phyloP scores from a whole-genome alignment of 1,140 invertebrate genomes.

The Drosophila nasuta region DNA sequence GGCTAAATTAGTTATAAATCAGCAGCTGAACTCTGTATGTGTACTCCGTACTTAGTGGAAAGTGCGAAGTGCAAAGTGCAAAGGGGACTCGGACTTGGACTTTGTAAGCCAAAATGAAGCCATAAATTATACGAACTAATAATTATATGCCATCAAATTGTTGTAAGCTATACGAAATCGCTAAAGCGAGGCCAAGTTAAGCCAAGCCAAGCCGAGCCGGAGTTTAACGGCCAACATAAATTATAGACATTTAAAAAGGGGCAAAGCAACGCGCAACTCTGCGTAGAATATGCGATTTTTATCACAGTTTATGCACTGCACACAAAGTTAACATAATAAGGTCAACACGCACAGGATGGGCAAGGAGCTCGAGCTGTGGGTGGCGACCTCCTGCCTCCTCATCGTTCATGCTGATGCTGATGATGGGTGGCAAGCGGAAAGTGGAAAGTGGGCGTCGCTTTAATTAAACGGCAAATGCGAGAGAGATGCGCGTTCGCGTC shows the following conservation, averaged over 20 bases:
- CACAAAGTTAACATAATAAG: constrained; percentile 83
- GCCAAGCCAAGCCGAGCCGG: constrained; percentile 30
- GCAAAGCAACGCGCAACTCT: constrained; percentile 30
- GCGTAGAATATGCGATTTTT: constrained; percentile 78
- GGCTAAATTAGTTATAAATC: constrained; percentile 78
- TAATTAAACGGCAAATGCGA: constrained; percentile 74
- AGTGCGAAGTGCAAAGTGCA: not conserved
- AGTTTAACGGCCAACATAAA: constrained; percentile 77
- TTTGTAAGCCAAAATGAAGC: constrained; percentile 74
- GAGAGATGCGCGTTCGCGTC: constrained; percentile 26
- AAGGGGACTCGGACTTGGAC: constrained; percentile 28
- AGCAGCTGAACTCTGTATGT: constrained; percentile 17
- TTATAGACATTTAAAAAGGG: constrained; percentile 75
- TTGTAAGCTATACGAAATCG: constrained; percentile 62
- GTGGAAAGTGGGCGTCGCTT: constrained; percentile 46
- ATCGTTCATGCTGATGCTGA: not conserved
- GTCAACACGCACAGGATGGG: constrained; percentile 69
- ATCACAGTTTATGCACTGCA: constrained; percentile 81
- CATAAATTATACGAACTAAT: constrained; percentile 83
- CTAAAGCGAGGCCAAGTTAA: constrained; percentile 17
- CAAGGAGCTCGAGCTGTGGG: not conserved
- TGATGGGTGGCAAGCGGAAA: not conserved
- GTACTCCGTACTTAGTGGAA: not conserved
- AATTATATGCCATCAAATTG: constrained; percentile 81
- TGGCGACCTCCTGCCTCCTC: not conserved